Percentiles rank a stretch among this genome's conserved stretches.
Conservation (phyloP, 2,888 invertebrate genomes). For the Heliconius ismenius region DNA sequence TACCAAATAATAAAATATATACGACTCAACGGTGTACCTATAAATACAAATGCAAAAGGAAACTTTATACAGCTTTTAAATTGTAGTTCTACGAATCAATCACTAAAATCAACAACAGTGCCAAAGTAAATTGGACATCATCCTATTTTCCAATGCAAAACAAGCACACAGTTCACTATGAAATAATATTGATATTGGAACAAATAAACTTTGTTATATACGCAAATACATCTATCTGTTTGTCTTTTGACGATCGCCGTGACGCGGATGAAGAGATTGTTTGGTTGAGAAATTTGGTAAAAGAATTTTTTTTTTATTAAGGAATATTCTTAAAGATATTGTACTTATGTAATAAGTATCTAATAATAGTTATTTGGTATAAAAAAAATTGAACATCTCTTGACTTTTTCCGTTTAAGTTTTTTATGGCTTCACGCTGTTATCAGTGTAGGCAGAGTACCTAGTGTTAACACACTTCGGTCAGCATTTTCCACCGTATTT, state of each 20-base stretch:
- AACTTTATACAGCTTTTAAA: conserved; percentile 15
- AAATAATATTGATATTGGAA: conserved; percentile 14
- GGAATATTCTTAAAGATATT: background rate
- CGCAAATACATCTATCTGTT: conserved; percentile 1
- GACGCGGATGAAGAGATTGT: background rate
- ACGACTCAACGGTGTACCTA: background rate
- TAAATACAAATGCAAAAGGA: background rate
- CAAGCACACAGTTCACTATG: conserved; percentile 34
- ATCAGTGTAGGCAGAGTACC: too few relatives aligned
- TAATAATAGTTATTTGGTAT: too few relatives aligned
- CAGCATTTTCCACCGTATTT: background rate
- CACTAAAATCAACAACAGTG: conserved; percentile 50
- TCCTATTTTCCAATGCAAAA: conserved; percentile 52
- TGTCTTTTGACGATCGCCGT: background rate
- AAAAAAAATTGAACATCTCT: too few relatives aligned
- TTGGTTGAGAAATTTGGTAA: background rate
- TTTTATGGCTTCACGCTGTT: too few relatives aligned
- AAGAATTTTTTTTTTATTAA: background rate
- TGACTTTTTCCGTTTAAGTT: too few relatives aligned
- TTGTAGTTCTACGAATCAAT: conserved; percentile 37
- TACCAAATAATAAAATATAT: background rate
- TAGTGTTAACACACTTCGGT: background rate
- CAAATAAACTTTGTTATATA: conserved; percentile 17
- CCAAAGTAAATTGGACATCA: conserved; percentile 50
- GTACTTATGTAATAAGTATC: too few relatives aligned